These are phyloP conservation scores for Aspidoscelis tigris DNA, from an alignment of 2,113 vertebrate genomes.

Conservation along the genomic window DNA sequence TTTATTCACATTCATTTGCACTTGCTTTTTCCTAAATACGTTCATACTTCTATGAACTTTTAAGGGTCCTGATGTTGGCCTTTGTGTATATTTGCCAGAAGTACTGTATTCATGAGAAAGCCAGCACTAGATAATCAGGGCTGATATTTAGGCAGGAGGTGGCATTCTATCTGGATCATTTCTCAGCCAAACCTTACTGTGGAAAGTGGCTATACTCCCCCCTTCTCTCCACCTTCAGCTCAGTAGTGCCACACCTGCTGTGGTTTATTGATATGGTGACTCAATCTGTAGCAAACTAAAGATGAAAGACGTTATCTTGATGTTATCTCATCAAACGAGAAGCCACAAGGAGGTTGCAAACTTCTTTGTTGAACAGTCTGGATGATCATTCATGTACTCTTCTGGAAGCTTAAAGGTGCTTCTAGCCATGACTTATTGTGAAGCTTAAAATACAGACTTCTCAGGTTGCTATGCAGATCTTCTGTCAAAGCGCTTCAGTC, in stretches of 20 bases:
- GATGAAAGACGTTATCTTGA: too few relatives aligned
- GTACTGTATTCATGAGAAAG: not conserved
- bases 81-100: too few relatives aligned
- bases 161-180: not conserved
- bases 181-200: not conserved
- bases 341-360: too few relatives aligned
- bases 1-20: too few relatives aligned
- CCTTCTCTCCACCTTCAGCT: too few relatives aligned
- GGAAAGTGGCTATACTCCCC: too few relatives aligned
- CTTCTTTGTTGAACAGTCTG: too few relatives aligned
- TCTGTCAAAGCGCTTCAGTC: not conserved
- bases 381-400: too few relatives aligned
- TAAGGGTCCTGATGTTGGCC: too few relatives aligned
- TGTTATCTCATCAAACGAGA: too few relatives aligned
- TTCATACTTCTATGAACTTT: too few relatives aligned
- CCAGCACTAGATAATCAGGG: not conserved
- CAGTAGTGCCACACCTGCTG: not conserved
- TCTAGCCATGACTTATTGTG: not conserved
- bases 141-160: not conserved
- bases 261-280: not conserved
- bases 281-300: not conserved
- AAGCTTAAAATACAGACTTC: not conserved
- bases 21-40: too few relatives aligned
- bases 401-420: not conserved
- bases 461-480: not conserved